Evolutionary conservation across 2,888 invertebrate genomes (phyloP).

Genomic region (Volucella inflata): DNA sequence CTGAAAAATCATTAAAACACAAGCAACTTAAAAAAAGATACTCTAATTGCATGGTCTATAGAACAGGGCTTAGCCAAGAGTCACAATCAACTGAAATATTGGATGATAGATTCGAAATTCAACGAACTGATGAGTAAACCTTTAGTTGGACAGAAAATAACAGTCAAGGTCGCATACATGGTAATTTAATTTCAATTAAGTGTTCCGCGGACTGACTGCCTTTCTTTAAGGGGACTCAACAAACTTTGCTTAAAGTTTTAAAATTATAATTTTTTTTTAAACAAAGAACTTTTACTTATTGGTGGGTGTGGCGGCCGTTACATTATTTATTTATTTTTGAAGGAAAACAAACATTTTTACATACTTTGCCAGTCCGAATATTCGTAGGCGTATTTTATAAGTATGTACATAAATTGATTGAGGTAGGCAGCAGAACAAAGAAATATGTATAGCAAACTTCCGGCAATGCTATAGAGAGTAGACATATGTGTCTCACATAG

Average conservation of each 20-base stretch:
- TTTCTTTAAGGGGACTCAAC: constrained; percentile 19
- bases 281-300: background rate
- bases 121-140: constrained; percentile 51
- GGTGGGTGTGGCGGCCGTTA: constrained; percentile 49
- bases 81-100: background rate
- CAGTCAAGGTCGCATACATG: constrained; percentile 50
- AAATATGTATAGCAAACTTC: constrained; percentile 44
- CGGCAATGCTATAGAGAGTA: constrained; percentile 37
- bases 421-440: constrained; percentile 53
- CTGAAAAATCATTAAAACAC: constrained; percentile 23
- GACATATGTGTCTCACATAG: constrained; percentile 2
- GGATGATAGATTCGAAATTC: constrained; percentile 12
- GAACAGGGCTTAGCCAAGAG: constrained; percentile 17
- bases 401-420: constrained; percentile 35
- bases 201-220: no score
- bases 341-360: no score
- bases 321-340: background rate
- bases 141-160: constrained; percentile 5
- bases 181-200: background rate
- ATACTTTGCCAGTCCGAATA: background rate
- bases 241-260: background rate
- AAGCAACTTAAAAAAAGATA: background rate
- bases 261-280: background rate
- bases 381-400: constrained; percentile 11
- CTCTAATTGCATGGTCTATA: background rate